A percentile compares a stretch with the other conserved stretches of the same genome.
phyloP scores from a whole-genome alignment of 2,113 vertebrate genomes.

The Semicossyphus pulcher region DNA sequence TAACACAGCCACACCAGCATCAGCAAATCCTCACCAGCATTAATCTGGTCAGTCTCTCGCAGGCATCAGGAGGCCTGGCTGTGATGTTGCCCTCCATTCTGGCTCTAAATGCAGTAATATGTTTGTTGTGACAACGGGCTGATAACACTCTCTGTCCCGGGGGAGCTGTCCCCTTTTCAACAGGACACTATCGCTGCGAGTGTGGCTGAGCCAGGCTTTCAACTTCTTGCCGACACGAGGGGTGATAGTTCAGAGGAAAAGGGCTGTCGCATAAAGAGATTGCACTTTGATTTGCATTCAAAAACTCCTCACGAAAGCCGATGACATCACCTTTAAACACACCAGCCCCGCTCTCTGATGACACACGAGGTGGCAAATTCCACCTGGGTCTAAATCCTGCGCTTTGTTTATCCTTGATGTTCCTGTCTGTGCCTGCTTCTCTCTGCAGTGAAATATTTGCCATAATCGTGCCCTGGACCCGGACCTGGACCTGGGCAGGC shows the following conservation, averaged over 20 bases:
- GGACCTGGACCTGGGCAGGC: conserved; percentile 33
- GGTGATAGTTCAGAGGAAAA: conserved; percentile 11
- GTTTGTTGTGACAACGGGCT: conserved; percentile 70
- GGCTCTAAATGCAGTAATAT: background rate
- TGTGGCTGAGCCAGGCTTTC: background rate
- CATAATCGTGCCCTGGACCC: background rate
- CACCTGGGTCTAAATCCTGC: background rate
- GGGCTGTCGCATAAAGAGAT: background rate
- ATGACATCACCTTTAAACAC: conserved; percentile 12
- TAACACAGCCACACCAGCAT: background rate
- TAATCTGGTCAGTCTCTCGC: conserved; percentile 3
- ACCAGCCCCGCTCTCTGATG: background rate
- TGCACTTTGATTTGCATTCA: background rate
- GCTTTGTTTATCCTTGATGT: conserved; percentile 62
- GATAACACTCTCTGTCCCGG: conserved; percentile 34
- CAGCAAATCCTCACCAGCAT: background rate
- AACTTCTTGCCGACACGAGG: background rate
- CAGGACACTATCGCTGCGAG: conserved; percentile 1
- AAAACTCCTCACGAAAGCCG: conserved; percentile 5
- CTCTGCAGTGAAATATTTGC: background rate
- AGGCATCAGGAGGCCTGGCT: conserved; percentile 1
- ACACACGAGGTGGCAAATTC: conserved; percentile 36
- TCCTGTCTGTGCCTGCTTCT: conserved; percentile 7
- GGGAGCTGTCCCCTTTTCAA: conserved; percentile 33
- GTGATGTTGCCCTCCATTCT: background rate